These are phyloP conservation scores for Rotaria macrura DNA, from an alignment of 2,888 invertebrate genomes.

Conservation along the genomic window DNA sequence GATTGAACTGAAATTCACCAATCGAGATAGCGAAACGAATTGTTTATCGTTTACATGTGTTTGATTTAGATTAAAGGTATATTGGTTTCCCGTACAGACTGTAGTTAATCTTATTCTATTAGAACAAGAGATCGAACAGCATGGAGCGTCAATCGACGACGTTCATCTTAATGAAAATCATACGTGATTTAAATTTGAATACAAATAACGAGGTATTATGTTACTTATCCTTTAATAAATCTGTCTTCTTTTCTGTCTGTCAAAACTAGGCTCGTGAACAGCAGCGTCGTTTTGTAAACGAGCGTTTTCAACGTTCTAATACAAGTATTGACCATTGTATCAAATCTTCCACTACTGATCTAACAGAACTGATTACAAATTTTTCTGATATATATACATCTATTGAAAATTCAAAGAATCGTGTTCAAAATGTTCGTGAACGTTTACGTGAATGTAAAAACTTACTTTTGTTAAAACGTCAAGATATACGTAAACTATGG, in stretches of 20 bases:
- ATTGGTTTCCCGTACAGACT: background rate
- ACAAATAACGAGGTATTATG: background rate
- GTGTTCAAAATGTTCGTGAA: slow-evolving; percentile 23
- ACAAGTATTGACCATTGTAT: background rate
- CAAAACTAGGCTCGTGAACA: background rate
- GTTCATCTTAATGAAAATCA: slow-evolving; percentile 17
- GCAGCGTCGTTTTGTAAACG: slow-evolving; percentile 13
- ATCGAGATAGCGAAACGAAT: background rate
- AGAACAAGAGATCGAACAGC: background rate
- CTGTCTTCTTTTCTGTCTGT: background rate
- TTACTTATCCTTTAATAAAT: background rate
- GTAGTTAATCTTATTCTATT: background rate
- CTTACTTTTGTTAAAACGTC: slow-evolving; percentile 27
- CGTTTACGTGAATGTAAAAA: slow-evolving; percentile 30
- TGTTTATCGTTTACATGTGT: background rate
- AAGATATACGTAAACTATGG: slow-evolving; percentile 31
- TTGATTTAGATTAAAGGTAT: background rate
- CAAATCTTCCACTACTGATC: background rate
- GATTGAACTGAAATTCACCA: background rate
- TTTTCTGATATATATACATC: background rate
- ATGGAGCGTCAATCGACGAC: slow-evolving; percentile 10
- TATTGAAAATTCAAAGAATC: background rate
- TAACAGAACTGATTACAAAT: background rate
- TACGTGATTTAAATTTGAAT: background rate
- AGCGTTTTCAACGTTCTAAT: slow-evolving; percentile 5